Evolutionary conservation across 2,888 invertebrate species (phyloP), one percentile per base, ranked within the genome.

Genomic region (Pimpla rufipes): DNA sequence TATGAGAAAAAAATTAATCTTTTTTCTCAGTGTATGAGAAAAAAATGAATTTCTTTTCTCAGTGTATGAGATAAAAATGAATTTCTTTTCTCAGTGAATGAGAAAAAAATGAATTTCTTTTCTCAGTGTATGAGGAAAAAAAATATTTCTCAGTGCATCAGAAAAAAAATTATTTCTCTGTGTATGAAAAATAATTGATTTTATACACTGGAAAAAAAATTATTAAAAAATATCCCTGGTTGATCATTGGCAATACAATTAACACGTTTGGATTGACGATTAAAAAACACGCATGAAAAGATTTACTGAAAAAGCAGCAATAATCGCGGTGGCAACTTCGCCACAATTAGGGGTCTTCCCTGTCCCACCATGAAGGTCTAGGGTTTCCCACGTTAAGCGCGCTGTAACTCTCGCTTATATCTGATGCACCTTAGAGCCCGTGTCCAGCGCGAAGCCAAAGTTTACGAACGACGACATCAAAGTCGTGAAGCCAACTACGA

Each of bases 401-500:
- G 8, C 3, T 71, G 40, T 47, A 68, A 52, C 71, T 78, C 59
- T 68, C 8, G 55, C 62, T 47, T 70, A 18, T 16, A 21, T 16
- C 35, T 45, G 59, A 62, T 71, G 70, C 62, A 76, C 81, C 80
- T 77, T 94, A 96, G 96, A 96, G 89, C 96, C 96, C 52, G 94
- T 96, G 90, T 96, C 96, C 94, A 96, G 96, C 90, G 95, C 96
- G 47, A 95, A 95, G 88, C 96, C 96, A 79, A 96, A 95, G 93
- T 95, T 96, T 85, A 95, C 95, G 94, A 88, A 94, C 94, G 94
- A 91, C 92, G 93, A 95, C 94, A 90, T 90, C 87, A 92, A 90
- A 88, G 93, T 92, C 88, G 90, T 92, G 74, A 91, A 88, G 81
- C 93, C 91, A 55, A 91, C 90, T 66, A 84, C 89, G 55, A 88